Base-by-base conservation (phyloP, 2,113 vertebrate species). In the Gambusia affinis region DNA sequence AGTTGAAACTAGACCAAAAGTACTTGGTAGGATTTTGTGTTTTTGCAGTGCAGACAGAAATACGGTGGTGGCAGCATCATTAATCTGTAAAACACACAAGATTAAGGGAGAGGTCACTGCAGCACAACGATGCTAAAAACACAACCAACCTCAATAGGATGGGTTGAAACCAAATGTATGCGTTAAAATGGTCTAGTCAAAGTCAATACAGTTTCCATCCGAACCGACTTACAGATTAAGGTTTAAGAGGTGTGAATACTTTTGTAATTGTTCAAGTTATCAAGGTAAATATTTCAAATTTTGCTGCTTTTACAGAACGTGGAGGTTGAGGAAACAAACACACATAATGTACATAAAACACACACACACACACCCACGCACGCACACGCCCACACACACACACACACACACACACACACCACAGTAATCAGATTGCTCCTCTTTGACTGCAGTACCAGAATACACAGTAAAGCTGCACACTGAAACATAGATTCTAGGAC, bases 391-490 rank as follows among this genome's bases (percentile, higher is more conserved):
- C 33, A 35, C 33, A 35, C 8, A 35, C 33, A 35, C 33, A 31
- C 31, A 31, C 31, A 4, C 31, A 4, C 31, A 31, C 74, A 79
- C 67, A 62, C 60, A 73, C 47, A 70, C 39, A 71, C 37, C 39
- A 71, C 37, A 73, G 63, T 69, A 69, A 80, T 78, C 75, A 83
- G 60, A 76, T 75, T 65, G 30, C 63, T 78, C 69, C 71, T 79
- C 75, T 79, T 54, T 31, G 51, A 82, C 78, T 82, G 84, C 80
- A 91, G 89, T 85, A 89, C 87, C 78, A 37, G 70, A 67, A 81
- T 17, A 71, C 78, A 73, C 65, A 62, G 44, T 7, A 47, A 67
- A 76, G 72, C 24, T 37, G 73, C 80, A 77, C 70, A 67, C 68
- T 57, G 79, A 37, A 37, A 37, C 35, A 5, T 31, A 11, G 35